These are phyloP conservation scores for Artemia franciscana DNA, from an alignment of 1,140 invertebrate genomes.

Conservation along the genomic window DNA sequence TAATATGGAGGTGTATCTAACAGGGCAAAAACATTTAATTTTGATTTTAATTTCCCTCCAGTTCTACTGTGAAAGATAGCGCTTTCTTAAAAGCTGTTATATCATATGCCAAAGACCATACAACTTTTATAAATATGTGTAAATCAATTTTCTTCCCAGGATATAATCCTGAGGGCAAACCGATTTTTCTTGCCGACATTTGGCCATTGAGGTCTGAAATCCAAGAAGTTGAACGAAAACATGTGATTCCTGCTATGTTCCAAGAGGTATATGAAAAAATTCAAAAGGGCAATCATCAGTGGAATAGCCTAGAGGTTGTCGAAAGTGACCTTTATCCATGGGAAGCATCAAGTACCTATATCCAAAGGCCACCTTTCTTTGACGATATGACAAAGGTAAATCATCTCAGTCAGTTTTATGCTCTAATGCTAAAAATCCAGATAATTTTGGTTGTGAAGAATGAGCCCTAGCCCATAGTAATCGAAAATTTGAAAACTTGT, in stretches of 20 bases:
- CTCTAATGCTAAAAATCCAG: no score
- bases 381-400: slow-evolving; percentile 47
- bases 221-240: slow-evolving; percentile 59
- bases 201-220: slow-evolving; percentile 86
- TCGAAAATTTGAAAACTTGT: no score
- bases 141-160: slow-evolving; percentile 25
- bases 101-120: no score
- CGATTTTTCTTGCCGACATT: slow-evolving; percentile 69
- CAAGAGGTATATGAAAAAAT: slow-evolving; percentile 79
- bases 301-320: slow-evolving; percentile 60
- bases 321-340: slow-evolving; percentile 70
- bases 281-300: slow-evolving; percentile 55
- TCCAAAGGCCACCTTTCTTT: slow-evolving; percentile 93
- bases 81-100: no score
- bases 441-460: no score
- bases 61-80: no score
- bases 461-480: no score
- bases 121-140: no score
- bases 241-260: slow-evolving; percentile 94
- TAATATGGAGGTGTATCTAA: no score
- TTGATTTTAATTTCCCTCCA: no score
- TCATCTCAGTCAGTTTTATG: no score
- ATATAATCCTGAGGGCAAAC: slow-evolving; percentile 35
- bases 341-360: slow-evolving; percentile 77
- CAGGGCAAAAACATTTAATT: no score